Base-by-base conservation (phyloP, 1,140 invertebrate species). In the Colletes latitarsis region DNA sequence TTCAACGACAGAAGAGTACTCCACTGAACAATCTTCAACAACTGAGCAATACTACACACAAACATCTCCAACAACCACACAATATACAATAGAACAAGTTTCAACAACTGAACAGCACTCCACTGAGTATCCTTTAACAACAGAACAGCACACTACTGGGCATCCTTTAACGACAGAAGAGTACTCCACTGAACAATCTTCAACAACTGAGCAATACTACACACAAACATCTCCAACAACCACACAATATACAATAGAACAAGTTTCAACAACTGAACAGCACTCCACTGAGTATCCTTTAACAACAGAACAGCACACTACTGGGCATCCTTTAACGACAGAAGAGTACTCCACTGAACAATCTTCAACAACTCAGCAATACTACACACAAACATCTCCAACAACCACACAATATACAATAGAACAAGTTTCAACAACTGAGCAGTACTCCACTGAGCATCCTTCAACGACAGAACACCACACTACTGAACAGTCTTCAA, bases 401-500 rank as follows among this genome's bases (percentile, higher is more conserved):
- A 30, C 30, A 30, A 30, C 30, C 30, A 30, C 46, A 8, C 8
- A 53, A 58, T 46, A 46, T n/a, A 10, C 53, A 17, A 67, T 43
- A 9, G 46, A 53, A 68, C 53, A 68, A 15, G 39, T 52, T 3
- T 68, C 43, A 1, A 63, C 57, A 69, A 77, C 66, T 6, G 6
- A 70, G 6, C n/a, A n/a, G 17, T 67, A 67, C 5, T 57, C 67
- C n/a, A 78, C 60, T n/a, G n/a, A n/a, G n/a, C n/a, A n/a, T n/a
- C n/a, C n/a, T n/a, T n/a, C n/a, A n/a, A n/a, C n/a, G n/a, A n/a
- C n/a, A n/a, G n/a, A n/a, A n/a, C n/a, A n/a, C n/a, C n/a, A n/a
- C n/a, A n/a, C n/a, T n/a, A n/a, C n/a, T n/a, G 6, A 12, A 68
- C 57, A 74, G 49, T 60, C 55, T 66, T 30, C 5, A 30, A 78